These are phyloP conservation scores for Nothura maculosa DNA, from an alignment of 2,797 vertebrate species.

Conservation along the genomic window DNA sequence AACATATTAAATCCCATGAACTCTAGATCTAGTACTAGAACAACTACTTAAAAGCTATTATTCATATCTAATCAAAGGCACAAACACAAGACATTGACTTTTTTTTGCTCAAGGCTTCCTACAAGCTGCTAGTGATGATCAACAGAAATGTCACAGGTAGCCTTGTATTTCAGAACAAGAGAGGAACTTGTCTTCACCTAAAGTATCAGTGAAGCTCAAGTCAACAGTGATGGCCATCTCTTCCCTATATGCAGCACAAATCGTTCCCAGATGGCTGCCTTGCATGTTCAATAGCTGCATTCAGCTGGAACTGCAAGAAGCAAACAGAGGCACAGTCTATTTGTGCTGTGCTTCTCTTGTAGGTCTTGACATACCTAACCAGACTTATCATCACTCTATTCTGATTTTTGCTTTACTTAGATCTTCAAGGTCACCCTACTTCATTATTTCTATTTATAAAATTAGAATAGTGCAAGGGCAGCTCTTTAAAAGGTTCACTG, in stretches of 20 bases:
- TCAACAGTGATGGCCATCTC: not conserved
- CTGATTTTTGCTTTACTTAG: not conserved
- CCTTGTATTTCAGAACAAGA: not conserved
- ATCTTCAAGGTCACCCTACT: not conserved
- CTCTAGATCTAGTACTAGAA: not conserved
- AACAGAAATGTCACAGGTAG: not conserved
- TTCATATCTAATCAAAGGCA: not conserved
- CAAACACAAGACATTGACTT: accelerated
- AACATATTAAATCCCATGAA: not conserved
- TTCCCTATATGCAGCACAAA: not conserved
- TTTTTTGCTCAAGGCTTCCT: not conserved
- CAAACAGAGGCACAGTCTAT: not conserved
- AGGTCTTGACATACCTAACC: not conserved
- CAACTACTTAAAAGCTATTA: not conserved
- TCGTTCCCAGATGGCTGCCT: not conserved
- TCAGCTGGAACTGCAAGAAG: not conserved
- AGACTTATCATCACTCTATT: not conserved
- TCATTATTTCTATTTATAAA: not conserved
- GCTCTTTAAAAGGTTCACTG: not conserved
- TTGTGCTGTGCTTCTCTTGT: not conserved
- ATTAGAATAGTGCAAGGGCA: not conserved
- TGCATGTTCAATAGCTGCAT: not conserved
- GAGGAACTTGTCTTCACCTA: not conserved
- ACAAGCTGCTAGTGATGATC: not conserved
- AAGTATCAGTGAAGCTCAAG: not conserved